Base-by-base conservation (phyloP, 2,113 vertebrate genomes). In the Martes martes region DNA sequence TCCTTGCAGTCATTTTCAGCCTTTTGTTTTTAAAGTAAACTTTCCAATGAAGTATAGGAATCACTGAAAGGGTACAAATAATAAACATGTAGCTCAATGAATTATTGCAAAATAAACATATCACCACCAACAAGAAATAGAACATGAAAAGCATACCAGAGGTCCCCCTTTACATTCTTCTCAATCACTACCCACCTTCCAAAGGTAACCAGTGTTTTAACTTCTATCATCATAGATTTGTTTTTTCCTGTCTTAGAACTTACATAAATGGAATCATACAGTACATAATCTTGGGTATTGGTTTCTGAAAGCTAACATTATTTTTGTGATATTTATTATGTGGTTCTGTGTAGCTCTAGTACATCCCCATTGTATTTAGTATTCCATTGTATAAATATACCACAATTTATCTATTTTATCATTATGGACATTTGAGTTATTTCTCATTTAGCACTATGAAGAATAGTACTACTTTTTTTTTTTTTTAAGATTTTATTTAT, bases 11-110 rank as follows among this genome's bases (percentile, higher is more conserved):
- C 59, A 47, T 91, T 86, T 90, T 61, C 61, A 86, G 45, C 74
- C 52, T 95, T 73, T 91, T 83, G 13, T 91, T 97, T 96, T 89
- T 92, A 96, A 84, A 84, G 81, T 96, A 91, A 88, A 67, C 10
- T 93, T 84, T 50, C 55, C 18, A 28, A 18, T 92, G n/a, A 97
- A 89, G 28, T 90, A 42, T 93, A 88, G 50, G 11, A 59, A 89
- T 95, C 79, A 91, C 2, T 65, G 81, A 93, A 67, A 96, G 57
- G 39, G 24, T 50, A 90, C 81, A 82, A 28, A 33, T 92, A 36
- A 71, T 71, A 90, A 95, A 90, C 10, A 4, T n/a, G 39, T 28
- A 74, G 33, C 74, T 95, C 78, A 87, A 1, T 93, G 86, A 90
- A 63, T 90, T 95, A 67, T 86, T 91, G 79, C 47, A 94, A 85